These are phyloP conservation scores for Gymnoscopelus braueri DNA, from an alignment of 2,797 vertebrate species.

Conservation along the genomic window DNA sequence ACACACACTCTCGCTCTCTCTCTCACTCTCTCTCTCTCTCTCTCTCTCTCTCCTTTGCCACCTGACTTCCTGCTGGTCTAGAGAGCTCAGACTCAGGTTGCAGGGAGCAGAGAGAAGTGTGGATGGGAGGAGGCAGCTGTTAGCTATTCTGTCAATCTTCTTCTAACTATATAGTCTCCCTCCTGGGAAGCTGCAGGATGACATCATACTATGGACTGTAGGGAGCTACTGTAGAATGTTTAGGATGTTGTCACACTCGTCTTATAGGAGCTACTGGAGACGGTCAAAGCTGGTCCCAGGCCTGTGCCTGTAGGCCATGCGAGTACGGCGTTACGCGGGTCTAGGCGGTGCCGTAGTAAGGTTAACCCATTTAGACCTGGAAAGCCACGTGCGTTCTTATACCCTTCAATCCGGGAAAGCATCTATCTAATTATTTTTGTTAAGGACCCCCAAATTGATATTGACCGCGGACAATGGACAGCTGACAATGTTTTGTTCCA, in stretches of 20 bases:
- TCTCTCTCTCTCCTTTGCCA: slow-evolving; percentile 39
- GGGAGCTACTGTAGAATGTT: no score
- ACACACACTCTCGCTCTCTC: neutral
- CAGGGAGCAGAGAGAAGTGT: slow-evolving; percentile 39
- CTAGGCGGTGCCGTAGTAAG: neutral
- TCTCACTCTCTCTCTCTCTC: neutral
- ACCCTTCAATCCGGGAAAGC: no score
- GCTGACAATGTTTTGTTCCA: no score
- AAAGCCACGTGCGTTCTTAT: no score
- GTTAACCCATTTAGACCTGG: no score
- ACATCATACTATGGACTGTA: no score
- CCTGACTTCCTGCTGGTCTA: slow-evolving; percentile 62
- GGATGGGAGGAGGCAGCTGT: slow-evolving; percentile 47
- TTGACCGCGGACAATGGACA: no score
- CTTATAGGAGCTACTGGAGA: no score
- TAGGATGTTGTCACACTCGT: no score
- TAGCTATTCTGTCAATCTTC: neutral
- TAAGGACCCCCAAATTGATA: no score
- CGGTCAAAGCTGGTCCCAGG: no score
- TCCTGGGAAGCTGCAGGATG: neutral
- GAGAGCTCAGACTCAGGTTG: neutral
- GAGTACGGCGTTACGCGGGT: slow-evolving; percentile 28
- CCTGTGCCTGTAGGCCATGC: slow-evolving; percentile 16
- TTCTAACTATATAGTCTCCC: neutral
- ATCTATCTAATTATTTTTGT: no score